Conservation (phyloP, 2,797 vertebrate genomes). For the Scyliorhinus canicula region DNA sequence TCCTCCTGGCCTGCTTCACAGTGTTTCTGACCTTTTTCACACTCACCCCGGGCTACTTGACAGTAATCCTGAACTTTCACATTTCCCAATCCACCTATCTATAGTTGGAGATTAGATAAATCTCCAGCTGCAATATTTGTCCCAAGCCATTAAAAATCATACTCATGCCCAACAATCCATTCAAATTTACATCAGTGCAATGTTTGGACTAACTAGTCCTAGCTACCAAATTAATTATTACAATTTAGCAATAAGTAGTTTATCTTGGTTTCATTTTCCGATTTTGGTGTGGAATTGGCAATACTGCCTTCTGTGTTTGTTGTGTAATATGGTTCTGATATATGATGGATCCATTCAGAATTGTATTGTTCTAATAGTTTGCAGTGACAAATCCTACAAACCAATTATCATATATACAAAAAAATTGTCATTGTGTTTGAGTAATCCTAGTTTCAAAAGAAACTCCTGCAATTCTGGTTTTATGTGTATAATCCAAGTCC, state of each 20-base stretch:
- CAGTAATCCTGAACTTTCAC: no score
- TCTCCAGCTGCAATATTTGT: neutral
- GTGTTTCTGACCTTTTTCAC: no score
- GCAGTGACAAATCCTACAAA: neutral
- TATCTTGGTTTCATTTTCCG: neutral
- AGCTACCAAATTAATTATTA: neutral
- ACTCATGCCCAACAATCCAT: neutral
- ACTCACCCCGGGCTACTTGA: no score
- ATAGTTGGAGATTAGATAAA: no score
- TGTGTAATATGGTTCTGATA: neutral
- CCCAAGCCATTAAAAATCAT: neutral
- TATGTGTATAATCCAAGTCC: neutral
- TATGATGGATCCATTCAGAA: neutral
- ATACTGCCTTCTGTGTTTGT: neutral
- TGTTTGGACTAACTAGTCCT: neutral
- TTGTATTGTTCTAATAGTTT: neutral
- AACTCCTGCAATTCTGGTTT: neutral
- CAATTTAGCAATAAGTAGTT: neutral
- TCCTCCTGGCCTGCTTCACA: no score
- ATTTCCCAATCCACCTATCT: no score
- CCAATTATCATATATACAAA: neutral
- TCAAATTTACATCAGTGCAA: neutral
- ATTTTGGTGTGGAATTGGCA: neutral
- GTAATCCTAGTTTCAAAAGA: neutral
- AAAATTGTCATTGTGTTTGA: neutral